Base-by-base conservation (phyloP, 2,113 vertebrate genomes). In the Pachypanchax playfairii region DNA sequence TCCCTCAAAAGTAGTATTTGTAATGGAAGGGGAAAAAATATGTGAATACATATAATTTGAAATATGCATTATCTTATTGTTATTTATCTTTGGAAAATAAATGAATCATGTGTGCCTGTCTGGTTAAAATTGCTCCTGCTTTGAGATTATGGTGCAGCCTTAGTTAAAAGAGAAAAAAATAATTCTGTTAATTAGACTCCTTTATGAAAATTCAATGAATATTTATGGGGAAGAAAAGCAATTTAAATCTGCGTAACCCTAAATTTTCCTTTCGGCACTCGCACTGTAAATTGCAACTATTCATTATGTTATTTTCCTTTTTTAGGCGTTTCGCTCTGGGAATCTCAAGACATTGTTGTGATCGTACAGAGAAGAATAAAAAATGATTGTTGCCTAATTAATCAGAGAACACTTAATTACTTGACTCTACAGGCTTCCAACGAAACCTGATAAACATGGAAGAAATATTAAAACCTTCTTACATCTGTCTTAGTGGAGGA, bases 341-440 rank as follows among this genome's bases (percentile, higher is more conserved):
- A 89, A 85, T 85, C 79, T 73, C 54, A 42, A 62, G 68, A 79
- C 83, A 76, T 84, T 89, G 82, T 88, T 88, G 82, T 79, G 74
- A 57, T 75, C 74, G 82, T 84, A 79, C 41, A 44, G 55, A 56
- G 65, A 80, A 87, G 73, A 86, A 82, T 73, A 43, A 75, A 87
- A 91, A 86, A 81, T 81, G 74, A 87, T 80, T 83, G 79, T 84
- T 51, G 56, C 59, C 83, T 90, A 90, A 90, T 85, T 86, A 89
- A 90, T 85, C 82, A 78, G 74, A 85, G 69, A 73, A 68, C 71
- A 70, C 77, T 88, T 88, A 89, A 91, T 90, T 90, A 90, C 69
- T 84, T 70, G 61, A 80, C 70, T 82, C 79, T 74, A 75, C 25
- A 8, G 43, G 70, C 66, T 84, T 78, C 55, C 62, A 70, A 66